phyloP scores from a whole-genome alignment of 1,140 invertebrate species.

The Papilio glaucus region DNA sequence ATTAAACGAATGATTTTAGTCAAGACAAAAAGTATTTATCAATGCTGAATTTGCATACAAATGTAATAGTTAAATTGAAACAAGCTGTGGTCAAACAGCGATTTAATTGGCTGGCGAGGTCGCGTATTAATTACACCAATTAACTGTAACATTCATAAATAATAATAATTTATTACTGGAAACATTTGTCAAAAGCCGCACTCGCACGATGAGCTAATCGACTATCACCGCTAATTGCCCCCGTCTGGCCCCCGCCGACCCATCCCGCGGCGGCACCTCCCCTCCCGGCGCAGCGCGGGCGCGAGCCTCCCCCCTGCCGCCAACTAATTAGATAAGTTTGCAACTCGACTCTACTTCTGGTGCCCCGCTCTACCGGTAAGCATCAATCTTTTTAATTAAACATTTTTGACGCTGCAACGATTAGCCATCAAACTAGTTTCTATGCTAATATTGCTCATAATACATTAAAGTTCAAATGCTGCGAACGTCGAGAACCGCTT shows the following conservation, averaged over 20 bases:
- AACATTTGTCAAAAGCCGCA: conserved; percentile 82
- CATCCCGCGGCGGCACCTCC: conserved; percentile 44
- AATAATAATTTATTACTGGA: conserved; percentile 78
- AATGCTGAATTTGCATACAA: conserved; percentile 30
- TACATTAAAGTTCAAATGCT: conserved; percentile 31
- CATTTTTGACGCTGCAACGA: conserved; percentile 81
- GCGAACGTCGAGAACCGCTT: too few species aligned
- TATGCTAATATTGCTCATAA: conserved; percentile 61
- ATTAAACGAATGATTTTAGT: not conserved
- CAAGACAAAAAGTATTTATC: conserved; percentile 15
- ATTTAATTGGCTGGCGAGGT: conserved; percentile 58
- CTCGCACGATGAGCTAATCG: conserved; percentile 82
- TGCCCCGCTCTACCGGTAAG: conserved; percentile 76
- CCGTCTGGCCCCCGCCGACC: conserved; percentile 47
- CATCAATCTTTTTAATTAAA: conserved; percentile 84
- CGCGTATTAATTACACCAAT: conserved; percentile 72
- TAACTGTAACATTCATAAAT: conserved; percentile 76
- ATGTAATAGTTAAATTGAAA: conserved; percentile 45
- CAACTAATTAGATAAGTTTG: conserved; percentile 83
- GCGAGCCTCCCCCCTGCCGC: conserved; percentile 52
- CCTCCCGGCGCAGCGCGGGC: conserved; percentile 37
- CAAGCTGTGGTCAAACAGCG: conserved; percentile 55
- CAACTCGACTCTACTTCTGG: conserved; percentile 81
- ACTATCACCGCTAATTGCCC: conserved; percentile 83
- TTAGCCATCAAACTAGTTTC: conserved; percentile 75